A percentile compares a stretch with the other conserved stretches of the same genome.
Evolutionary conservation across 2,113 vertebrate species (phyloP).

Genomic region (Atherinomorus stipes): DNA sequence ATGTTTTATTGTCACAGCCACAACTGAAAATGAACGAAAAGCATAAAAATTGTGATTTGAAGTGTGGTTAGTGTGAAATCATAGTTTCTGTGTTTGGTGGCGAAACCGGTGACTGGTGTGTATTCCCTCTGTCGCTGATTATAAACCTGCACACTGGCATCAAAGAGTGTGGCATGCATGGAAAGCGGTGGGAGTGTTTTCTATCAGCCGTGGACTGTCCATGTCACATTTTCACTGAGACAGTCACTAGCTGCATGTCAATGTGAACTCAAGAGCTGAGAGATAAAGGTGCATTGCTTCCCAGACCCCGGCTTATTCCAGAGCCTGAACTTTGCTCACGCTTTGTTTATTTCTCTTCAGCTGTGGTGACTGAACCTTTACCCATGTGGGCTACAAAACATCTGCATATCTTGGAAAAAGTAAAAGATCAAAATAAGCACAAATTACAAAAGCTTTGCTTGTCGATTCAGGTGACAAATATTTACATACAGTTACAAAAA

Average conservation of each 20-base stretch:
- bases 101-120: no score
- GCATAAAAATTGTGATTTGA: not conserved
- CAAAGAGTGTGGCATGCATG: not conserved
- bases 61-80: not conserved
- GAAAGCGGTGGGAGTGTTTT: not conserved
- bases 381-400: not conserved
- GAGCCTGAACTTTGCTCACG: conserved; percentile 75
- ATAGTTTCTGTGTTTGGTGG: not conserved
- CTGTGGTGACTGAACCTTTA: conserved; percentile 23
- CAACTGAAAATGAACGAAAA: no score
- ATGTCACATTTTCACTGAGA: conserved; percentile 24
- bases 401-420: not conserved
- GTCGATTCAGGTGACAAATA: not conserved
- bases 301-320: conserved; percentile 43
- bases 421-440: not conserved
- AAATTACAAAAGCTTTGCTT: no score
- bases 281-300: conserved; percentile 66
- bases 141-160: not conserved
- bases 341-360: conserved; percentile 68
- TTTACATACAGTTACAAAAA: not conserved
- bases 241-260: conserved; percentile 23
- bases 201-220: conserved; percentile 19
- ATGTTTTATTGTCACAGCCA: no score
- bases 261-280: conserved; percentile 38
- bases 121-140: no score